Evolutionary conservation across 1,140 invertebrate species (phyloP).

Genomic region (honey bee (Apis mellifera)): DNA sequence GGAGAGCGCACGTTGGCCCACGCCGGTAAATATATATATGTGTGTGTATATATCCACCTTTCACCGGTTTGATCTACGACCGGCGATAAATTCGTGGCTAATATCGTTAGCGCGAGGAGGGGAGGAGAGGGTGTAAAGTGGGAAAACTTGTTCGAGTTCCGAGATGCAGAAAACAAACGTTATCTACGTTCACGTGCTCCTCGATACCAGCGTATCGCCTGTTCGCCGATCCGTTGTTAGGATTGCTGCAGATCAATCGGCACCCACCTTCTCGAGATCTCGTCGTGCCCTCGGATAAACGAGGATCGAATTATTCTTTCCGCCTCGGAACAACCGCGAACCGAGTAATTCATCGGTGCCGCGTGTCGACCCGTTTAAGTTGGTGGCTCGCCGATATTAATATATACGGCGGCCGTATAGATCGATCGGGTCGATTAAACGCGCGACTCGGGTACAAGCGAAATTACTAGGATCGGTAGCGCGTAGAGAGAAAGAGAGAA

Average conservation of each 20-base stretch:
- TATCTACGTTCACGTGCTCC: neutral
- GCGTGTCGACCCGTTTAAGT: neutral
- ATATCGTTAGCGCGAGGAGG: neutral
- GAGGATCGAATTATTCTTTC: slow-evolving; percentile 34
- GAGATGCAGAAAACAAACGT: neutral
- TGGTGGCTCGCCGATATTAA: slow-evolving; percentile 29
- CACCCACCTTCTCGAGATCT: neutral
- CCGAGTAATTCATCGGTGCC: slow-evolving; percentile 33
- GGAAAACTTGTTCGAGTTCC: neutral
- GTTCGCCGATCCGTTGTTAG: neutral
- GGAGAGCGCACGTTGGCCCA: slow-evolving; percentile 17
- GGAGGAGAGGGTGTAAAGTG: neutral
- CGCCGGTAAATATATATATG: neutral
- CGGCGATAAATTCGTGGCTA: slow-evolving; percentile 47
- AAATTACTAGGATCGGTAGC: slow-evolving; percentile 46
- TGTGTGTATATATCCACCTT: slow-evolving; percentile 40
- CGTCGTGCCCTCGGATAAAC: neutral
- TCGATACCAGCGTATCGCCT: neutral
- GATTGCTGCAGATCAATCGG: neutral
- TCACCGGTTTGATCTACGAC: slow-evolving; percentile 38
- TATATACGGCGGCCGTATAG: slow-evolving; percentile 7
- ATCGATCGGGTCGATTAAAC: slow-evolving; percentile 38
- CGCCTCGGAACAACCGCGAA: neutral
- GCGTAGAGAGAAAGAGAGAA: neutral
- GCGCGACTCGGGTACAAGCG: slow-evolving; percentile 23